These are phyloP conservation scores for Oreochromis niloticus DNA, from an alignment of 2,113 vertebrate genomes.

Conservation along the genomic window DNA sequence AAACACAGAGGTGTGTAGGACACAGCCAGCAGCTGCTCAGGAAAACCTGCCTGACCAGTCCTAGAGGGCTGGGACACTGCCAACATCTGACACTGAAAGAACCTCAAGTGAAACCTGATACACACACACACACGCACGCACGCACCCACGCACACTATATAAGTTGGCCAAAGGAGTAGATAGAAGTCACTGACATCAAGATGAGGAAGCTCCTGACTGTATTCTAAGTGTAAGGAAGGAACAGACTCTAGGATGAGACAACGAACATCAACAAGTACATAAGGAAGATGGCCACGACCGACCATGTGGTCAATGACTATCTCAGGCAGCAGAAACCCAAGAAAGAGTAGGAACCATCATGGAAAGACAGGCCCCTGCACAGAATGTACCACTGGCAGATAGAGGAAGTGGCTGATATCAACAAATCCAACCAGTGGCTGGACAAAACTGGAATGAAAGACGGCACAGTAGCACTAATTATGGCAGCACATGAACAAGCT, in stretches of 20 bases:
- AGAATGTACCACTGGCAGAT: neutral
- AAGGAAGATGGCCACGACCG: neutral
- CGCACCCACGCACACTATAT: neutral
- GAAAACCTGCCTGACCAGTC: conserved; percentile 25
- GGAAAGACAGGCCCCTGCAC: neutral
- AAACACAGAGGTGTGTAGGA: neutral
- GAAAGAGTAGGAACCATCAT: neutral
- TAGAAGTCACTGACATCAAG: neutral
- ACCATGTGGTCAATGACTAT: neutral
- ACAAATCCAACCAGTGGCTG: neutral
- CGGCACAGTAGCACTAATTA: neutral
- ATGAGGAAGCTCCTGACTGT: neutral
- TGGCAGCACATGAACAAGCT: neutral
- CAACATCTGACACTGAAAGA: neutral
- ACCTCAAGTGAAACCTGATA: neutral
- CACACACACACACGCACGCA: no score
- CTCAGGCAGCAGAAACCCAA: neutral
- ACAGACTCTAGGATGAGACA: neutral
- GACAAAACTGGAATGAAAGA: neutral
- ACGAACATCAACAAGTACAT: neutral
- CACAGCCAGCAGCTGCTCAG: neutral
- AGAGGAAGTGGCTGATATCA: neutral
- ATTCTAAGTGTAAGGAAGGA: neutral
- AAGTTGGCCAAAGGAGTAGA: accelerated
- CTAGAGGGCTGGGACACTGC: neutral